A percentile compares a stretch with the other conserved stretches of the same genome.
phyloP scores from a whole-genome alignment of 1,140 invertebrate species.

The Venturia canescens region DNA sequence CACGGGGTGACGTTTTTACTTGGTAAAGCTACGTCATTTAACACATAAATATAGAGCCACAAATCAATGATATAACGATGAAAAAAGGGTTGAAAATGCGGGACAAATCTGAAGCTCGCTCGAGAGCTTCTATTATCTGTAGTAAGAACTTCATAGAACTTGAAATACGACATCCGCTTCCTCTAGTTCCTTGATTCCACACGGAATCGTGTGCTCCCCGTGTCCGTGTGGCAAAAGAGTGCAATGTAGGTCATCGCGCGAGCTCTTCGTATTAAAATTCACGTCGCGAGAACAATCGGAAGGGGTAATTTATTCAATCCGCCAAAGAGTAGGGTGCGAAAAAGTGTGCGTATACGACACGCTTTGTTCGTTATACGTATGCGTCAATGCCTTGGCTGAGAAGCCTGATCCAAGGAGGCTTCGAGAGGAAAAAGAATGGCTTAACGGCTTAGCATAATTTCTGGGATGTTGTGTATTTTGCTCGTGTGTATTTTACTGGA shows the following conservation, averaged over 20 bases:
- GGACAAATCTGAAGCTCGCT: slow-evolving; percentile 36
- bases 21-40: not conserved
- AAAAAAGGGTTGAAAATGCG: slow-evolving; percentile 1
- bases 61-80: not conserved
- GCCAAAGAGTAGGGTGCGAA: slow-evolving; percentile 15
- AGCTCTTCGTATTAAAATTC: slow-evolving; percentile 47
- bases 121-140: slow-evolving; percentile 44
- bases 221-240: slow-evolving; percentile 17
- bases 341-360: not conserved
- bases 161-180: slow-evolving; percentile 42
- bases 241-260: slow-evolving; percentile 23
- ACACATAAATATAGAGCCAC: not conserved
- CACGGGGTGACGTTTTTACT: not conserved
- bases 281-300: slow-evolving; percentile 46
- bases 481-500: too few relatives aligned
- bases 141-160: slow-evolving; percentile 41
- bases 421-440: not conserved
- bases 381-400: not conserved
- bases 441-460: too few relatives aligned
- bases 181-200: not conserved
- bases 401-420: not conserved
- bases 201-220: not conserved
- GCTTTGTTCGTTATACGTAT: not conserved
- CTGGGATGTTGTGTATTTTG: too few relatives aligned
- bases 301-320: slow-evolving; percentile 46